Percentiles rank a stretch among this genome's conserved stretches.
Conservation (phyloP, 2,888 invertebrate species). For the Nomada lathburiana region DNA sequence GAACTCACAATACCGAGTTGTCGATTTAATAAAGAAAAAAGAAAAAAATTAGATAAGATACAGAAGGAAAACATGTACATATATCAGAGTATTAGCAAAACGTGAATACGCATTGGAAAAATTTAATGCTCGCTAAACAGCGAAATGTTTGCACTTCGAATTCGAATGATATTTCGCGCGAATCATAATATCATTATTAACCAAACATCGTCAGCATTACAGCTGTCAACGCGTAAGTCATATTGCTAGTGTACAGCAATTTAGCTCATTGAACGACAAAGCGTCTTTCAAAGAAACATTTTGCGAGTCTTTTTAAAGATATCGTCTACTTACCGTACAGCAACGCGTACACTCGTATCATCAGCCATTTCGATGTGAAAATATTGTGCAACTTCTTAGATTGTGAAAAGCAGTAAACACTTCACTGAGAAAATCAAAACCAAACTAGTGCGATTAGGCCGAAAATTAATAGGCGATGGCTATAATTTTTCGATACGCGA, state of each 20-base stretch:
- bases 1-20: neutral
- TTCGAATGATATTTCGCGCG: slow-evolving; percentile 39
- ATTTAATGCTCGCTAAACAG: neutral
- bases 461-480: slow-evolving; percentile 41
- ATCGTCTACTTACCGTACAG: slow-evolving; percentile 80
- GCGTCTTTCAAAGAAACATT: slow-evolving; percentile 4
- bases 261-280: slow-evolving; percentile 8
- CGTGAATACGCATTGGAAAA: neutral
- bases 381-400: slow-evolving; percentile 46
- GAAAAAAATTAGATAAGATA: slow-evolving; percentile 24
- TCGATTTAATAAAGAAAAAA: neutral
- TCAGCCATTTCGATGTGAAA: slow-evolving; percentile 79
- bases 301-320: neutral
- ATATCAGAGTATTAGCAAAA: neutral
- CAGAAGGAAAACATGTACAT: neutral
- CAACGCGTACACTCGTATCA: slow-evolving; percentile 83
- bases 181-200: slow-evolving; percentile 21
- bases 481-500: slow-evolving; percentile 39
- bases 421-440: slow-evolving; percentile 35
- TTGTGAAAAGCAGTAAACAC: slow-evolving; percentile 45
- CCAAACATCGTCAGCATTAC: neutral
- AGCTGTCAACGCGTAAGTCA: slow-evolving; percentile 33
- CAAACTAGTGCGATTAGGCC: slow-evolving; percentile 48
- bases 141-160: slow-evolving; percentile 16
- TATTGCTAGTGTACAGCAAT: slow-evolving; percentile 17